These are phyloP conservation scores for Argya squamiceps DNA, from an alignment of 2,797 vertebrate species.

Conservation along the genomic window DNA sequence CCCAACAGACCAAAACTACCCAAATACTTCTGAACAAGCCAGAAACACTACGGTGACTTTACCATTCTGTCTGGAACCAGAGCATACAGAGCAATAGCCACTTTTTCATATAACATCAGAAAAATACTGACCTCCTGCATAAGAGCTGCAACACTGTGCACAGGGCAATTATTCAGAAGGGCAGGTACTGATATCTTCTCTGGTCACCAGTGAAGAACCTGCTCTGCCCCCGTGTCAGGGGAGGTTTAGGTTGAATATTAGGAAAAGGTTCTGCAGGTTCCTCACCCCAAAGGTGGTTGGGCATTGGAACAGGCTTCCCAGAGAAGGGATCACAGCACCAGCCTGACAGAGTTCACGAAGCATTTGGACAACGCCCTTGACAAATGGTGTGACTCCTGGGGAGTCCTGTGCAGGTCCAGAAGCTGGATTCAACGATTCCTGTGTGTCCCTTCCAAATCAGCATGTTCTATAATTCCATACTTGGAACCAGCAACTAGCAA, in stretches of 20 bases:
- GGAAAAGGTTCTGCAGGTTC: not conserved
- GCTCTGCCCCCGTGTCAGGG: not conserved
- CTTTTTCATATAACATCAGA: not conserved
- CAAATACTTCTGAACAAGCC: not conserved
- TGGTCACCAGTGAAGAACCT: not conserved
- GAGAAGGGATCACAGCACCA: not conserved
- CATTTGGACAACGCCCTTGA: rapidly evolving
- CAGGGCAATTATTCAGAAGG: not conserved
- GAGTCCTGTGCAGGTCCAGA: not conserved
- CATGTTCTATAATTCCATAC: not conserved
- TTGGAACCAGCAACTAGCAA: not conserved
- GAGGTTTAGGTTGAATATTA: not conserved
- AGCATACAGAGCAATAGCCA: not conserved
- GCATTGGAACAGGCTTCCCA: not conserved
- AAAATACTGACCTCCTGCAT: not conserved
- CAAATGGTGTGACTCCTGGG: not conserved
- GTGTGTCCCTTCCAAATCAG: not conserved
- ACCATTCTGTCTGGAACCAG: not conserved
- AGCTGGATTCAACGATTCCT: rapidly evolving
- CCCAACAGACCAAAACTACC: not conserved
- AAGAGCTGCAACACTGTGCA: not conserved
- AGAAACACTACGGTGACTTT: not conserved
- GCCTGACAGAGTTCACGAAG: not conserved
- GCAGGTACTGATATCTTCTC: not conserved
- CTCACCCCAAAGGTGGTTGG: rapidly evolving